phyloP scores from a whole-genome alignment of 2,888 invertebrate genomes.

The Bellardia bayeri region DNA sequence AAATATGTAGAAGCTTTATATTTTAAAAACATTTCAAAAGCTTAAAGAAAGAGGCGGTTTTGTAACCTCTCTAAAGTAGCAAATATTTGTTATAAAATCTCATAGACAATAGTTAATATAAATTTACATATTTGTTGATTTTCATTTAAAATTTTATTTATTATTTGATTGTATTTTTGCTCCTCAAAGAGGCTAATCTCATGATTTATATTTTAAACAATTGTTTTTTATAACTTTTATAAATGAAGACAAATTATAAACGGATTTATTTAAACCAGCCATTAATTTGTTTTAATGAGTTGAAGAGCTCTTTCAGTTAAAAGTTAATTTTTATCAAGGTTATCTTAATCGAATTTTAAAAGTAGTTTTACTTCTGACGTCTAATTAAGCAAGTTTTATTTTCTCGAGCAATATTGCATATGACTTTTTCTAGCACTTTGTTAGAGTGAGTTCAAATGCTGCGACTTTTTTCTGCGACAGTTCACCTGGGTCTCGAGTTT shows the following conservation, averaged over 20 bases:
- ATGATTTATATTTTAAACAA: constrained; percentile 12
- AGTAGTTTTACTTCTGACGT: too few species aligned
- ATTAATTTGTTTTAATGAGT: neutral
- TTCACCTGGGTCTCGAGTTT: too few species aligned
- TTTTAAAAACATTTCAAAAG: neutral
- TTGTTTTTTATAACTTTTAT: constrained; percentile 18
- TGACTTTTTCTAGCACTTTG: too few species aligned
- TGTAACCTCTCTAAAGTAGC: neutral
- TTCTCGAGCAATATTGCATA: too few species aligned
- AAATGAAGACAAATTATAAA: neutral
- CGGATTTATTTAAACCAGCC: neutral
- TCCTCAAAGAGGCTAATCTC: neutral
- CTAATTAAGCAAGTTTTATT: too few species aligned
- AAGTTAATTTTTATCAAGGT: neutral
- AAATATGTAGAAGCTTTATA: neutral
- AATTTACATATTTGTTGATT: constrained; percentile 3
- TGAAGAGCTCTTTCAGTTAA: neutral
- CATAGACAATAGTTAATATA: neutral
- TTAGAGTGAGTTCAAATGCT: too few species aligned
- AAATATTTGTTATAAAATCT: neutral
- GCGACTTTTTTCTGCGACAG: too few species aligned
- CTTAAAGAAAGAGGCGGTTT: neutral
- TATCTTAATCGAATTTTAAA: too few species aligned
- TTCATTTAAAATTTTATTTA: neutral
- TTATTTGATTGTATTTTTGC: neutral